These are phyloP conservation scores for Cardiocondyla obscurior DNA, from an alignment of 1,140 invertebrate species.

Conservation along the genomic window DNA sequence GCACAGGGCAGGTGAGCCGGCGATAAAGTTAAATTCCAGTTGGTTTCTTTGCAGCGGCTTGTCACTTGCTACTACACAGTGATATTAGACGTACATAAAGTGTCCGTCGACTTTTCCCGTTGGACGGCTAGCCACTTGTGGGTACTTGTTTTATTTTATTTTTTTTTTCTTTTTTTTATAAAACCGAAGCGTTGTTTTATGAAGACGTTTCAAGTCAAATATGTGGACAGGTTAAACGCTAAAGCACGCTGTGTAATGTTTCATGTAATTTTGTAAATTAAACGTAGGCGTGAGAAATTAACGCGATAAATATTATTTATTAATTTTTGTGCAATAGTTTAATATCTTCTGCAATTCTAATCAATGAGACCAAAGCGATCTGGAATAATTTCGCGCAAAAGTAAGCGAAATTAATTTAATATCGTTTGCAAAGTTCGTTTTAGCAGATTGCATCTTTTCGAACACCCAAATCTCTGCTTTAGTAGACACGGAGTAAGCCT, in stretches of 20 bases:
- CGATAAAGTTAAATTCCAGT: conserved; percentile 52
- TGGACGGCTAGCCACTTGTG: too few relatives aligned
- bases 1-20: neutral
- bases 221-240: neutral
- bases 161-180: too few relatives aligned
- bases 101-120: conserved; percentile 18
- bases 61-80: conserved; percentile 29
- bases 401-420: neutral
- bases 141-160: too few relatives aligned
- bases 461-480: neutral
- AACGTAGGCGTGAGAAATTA: neutral
- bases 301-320: too few relatives aligned
- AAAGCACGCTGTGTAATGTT: too few relatives aligned
- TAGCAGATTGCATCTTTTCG: neutral
- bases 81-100: conserved; percentile 53
- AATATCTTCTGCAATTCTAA: neutral
- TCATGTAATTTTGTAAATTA: neutral
- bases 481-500: neutral
- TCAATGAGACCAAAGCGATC: neutral
- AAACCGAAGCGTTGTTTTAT: conserved; percentile 27
- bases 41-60: conserved; percentile 40
- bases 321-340: too few relatives aligned
- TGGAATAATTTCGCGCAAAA: neutral
- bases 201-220: neutral
- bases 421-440: neutral